phyloP scores from a whole-genome alignment of 2,113 vertebrate genomes.

The Perognathus longimembris region DNA sequence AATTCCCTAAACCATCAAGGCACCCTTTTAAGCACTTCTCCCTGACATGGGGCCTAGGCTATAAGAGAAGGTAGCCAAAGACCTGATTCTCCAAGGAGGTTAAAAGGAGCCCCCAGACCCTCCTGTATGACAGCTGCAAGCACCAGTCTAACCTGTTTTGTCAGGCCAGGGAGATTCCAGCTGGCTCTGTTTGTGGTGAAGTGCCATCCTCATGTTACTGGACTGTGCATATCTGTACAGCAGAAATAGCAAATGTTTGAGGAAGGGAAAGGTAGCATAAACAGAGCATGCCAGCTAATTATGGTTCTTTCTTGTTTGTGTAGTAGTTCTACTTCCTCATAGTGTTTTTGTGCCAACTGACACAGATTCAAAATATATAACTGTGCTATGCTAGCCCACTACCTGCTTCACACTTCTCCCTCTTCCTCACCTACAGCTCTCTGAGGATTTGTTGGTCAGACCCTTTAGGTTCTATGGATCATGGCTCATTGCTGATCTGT shows the following conservation, averaged over 20 bases:
- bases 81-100: not conserved
- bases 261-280: constrained; percentile 52
- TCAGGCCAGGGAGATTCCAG: constrained; percentile 37
- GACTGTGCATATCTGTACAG: constrained; percentile 22
- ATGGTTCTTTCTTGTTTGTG: constrained; percentile 58
- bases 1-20: not conserved
- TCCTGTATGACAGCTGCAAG: not conserved
- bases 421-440: not conserved
- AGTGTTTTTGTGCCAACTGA: constrained; percentile 69
- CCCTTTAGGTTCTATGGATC: not conserved
- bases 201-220: constrained; percentile 51
- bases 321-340: constrained; percentile 66
- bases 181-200: constrained; percentile 51
- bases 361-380: constrained; percentile 37
- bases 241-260: constrained; percentile 62
- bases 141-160: constrained; percentile 65
- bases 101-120: constrained; percentile 41
- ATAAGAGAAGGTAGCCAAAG: not conserved
- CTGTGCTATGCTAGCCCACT: constrained; percentile 17
- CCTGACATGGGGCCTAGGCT: not conserved
- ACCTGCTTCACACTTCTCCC: constrained; percentile 44
- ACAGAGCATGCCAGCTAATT: constrained; percentile 58
- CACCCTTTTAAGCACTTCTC: not conserved
- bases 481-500: not conserved
- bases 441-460: not conserved